A percentile compares a stretch with the other conserved stretches of the same genome.
These are phyloP conservation scores for Clusia tigrina DNA, from an alignment of 2,888 invertebrate genomes.

Conservation along the genomic window DNA sequence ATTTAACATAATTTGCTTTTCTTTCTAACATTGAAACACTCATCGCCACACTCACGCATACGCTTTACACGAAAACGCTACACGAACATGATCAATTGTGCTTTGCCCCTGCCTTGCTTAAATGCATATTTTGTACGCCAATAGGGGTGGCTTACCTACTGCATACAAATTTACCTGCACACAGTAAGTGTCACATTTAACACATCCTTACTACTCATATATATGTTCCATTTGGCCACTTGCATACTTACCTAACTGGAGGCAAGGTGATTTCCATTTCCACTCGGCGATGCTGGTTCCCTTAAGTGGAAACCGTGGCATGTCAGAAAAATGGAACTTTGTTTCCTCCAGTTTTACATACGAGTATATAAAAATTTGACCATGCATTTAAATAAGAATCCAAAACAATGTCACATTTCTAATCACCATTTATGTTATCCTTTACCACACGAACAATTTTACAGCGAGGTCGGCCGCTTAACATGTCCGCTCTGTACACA, in stretches of 20 bases:
- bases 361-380: too few relatives aligned
- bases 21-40: slow-evolving; percentile 1
- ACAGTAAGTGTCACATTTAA: slow-evolving; percentile 68
- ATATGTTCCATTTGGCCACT: too few relatives aligned
- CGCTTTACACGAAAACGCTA: slow-evolving; percentile 30
- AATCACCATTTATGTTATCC: background rate
- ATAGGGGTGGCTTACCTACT: slow-evolving; percentile 70
- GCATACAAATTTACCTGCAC: slow-evolving; percentile 72
- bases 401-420: background rate
- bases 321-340: background rate
- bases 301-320: background rate
- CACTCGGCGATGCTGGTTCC: background rate
- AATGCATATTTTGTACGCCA: background rate
- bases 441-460: slow-evolving; percentile 4
- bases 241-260: slow-evolving; percentile 7
- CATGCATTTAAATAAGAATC: too few relatives aligned
- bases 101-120: slow-evolving; percentile 17
- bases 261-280: slow-evolving; percentile 1
- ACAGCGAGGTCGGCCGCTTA: slow-evolving; percentile 76
- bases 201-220: background rate
- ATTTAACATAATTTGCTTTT: too few relatives aligned
- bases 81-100: slow-evolving; percentile 43
- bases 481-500: slow-evolving; percentile 88
- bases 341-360: too few relatives aligned
- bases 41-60: slow-evolving; percentile 15